These are phyloP conservation scores for Amphimallon solstitiale DNA, from an alignment of 2,888 invertebrate genomes.

Conservation along the genomic window DNA sequence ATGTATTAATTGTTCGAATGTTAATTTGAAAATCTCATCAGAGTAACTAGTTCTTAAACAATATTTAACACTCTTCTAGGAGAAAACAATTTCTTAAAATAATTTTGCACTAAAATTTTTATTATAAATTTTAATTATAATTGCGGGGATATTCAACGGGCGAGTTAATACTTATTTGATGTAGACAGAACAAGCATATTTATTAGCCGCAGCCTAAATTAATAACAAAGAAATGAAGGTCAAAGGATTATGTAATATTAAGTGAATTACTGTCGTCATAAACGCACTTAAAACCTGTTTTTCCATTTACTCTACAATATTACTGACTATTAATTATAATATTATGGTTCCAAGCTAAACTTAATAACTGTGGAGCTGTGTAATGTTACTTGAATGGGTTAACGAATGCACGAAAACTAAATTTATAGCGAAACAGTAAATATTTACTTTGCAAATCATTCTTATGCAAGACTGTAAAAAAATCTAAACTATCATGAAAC, in stretches of 20 bases:
- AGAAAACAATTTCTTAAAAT: too few species aligned
- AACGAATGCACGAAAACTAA: not conserved
- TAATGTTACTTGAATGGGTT: not conserved
- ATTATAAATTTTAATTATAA: too few species aligned
- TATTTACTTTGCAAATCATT: not conserved
- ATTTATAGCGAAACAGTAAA: not conserved
- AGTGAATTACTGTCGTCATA: not conserved
- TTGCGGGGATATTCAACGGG: too few species aligned
- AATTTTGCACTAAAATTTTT: too few species aligned
- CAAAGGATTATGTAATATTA: conserved; percentile 8
- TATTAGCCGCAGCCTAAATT: not conserved
- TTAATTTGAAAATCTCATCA: too few species aligned
- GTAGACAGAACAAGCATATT: not conserved
- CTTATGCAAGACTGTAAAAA: too few species aligned
- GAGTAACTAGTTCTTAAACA: too few species aligned
- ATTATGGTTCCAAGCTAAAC: conserved; percentile 10
- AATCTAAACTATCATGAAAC: too few species aligned
- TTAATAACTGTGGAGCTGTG: not conserved
- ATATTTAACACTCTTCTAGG: too few species aligned
- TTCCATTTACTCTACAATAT: not conserved
- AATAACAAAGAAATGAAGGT: conserved; percentile 1
- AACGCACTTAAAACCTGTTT: conserved; percentile 1
- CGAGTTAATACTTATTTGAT: too few species aligned
- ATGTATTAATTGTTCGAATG: too few species aligned
- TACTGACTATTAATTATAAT: conserved; percentile 1